Evolutionary conservation across 2,113 vertebrate species (phyloP).

Genomic region (Phyllopteryx taeniolatus): DNA sequence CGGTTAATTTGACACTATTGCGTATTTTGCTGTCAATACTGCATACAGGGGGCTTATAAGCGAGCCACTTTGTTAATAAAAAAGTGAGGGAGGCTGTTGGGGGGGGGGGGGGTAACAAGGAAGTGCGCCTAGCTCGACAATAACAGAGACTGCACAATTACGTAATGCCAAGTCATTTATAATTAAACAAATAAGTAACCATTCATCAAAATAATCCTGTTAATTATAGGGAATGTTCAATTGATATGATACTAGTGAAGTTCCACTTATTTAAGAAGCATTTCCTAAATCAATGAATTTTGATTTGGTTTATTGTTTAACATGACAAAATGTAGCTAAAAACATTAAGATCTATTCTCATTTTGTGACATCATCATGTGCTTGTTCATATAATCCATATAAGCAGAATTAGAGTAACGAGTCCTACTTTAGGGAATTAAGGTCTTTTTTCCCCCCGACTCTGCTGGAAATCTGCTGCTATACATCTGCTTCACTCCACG

Average conservation of each 20-base stretch:
- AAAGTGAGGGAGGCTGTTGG: neutral
- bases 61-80: constrained; percentile 19
- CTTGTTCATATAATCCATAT: neutral
- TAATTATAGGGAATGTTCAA: neutral
- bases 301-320: neutral
- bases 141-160: constrained; percentile 56
- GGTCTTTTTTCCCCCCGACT: constrained; percentile 36
- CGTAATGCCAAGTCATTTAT: constrained; percentile 56
- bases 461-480: constrained; percentile 44
- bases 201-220: neutral
- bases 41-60: neutral
- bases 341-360: neutral
- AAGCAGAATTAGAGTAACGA: neutral
- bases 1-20: neutral
- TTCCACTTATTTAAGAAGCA: neutral
- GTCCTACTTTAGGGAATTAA: constrained; percentile 14
- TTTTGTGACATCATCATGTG: neutral
- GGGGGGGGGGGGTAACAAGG: constrained; percentile 52
- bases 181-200: neutral
- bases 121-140: constrained; percentile 61
- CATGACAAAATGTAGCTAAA: neutral
- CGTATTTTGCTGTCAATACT: neutral
- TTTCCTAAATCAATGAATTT: neutral
- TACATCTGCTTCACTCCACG: constrained; percentile 40
- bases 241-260: neutral